Evolutionary conservation across 2,113 vertebrate species (phyloP).

Genomic region (Protobothrops mucrosquamatus): DNA sequence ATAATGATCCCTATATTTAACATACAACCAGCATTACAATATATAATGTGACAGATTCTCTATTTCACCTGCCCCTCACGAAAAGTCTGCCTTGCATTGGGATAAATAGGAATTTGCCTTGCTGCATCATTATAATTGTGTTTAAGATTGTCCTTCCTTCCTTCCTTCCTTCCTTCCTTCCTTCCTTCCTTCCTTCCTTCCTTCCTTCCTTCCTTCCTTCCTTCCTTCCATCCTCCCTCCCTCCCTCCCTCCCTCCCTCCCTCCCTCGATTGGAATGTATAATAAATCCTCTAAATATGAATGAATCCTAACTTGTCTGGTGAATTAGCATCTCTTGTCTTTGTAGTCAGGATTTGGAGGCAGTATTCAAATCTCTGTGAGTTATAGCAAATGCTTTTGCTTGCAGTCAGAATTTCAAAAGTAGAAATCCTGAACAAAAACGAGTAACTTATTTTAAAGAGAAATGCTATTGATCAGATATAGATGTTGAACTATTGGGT

Average conservation of each 20-base stretch:
- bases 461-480: neutral
- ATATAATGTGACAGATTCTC: neutral
- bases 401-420: conserved; percentile 4
- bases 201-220: neutral
- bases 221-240: no score
- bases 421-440: neutral
- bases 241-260: no score
- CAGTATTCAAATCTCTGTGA: neutral
- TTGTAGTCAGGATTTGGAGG: neutral
- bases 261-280: neutral
- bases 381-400: neutral
- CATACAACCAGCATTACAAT: neutral
- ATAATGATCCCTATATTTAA: neutral
- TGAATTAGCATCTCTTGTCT: neutral
- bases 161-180: neutral
- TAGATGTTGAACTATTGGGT: neutral
- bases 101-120: neutral
- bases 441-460: neutral
- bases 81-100: neutral
- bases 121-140: neutral
- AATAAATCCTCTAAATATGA: neutral
- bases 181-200: neutral
- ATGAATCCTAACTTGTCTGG: neutral
- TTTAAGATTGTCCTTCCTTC: neutral
- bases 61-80: neutral